Evolutionary conservation across 2,888 invertebrate genomes (phyloP).

Genomic region (Agrotis segetum): DNA sequence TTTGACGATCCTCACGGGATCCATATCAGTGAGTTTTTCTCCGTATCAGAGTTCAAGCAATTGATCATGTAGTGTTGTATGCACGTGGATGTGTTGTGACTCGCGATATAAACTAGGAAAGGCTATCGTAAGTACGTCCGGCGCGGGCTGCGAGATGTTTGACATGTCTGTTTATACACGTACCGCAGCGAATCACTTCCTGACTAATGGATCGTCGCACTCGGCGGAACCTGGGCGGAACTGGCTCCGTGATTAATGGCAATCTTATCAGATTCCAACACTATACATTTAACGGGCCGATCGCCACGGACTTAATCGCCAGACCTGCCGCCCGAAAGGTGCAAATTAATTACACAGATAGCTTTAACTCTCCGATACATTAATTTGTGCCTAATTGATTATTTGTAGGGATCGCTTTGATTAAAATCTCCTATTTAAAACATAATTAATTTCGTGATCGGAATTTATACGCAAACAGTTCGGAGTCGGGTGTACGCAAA

Average conservation of each 20-base stretch:
- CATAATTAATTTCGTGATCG: constrained; percentile 65
- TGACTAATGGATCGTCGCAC: constrained; percentile 76
- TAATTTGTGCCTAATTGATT: constrained; percentile 79
- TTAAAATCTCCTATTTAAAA: constrained; percentile 69
- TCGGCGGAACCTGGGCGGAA: constrained; percentile 68
- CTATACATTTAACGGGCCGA: constrained; percentile 79
- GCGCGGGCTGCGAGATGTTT: constrained; percentile 50
- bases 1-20: constrained; percentile 65
- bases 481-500: constrained; percentile 37
- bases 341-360: constrained; percentile 85
- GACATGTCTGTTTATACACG: constrained; percentile 59
- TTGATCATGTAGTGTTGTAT: constrained; percentile 61
- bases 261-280: constrained; percentile 84
- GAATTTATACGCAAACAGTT: constrained; percentile 54
- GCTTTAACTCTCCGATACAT: constrained; percentile 78
- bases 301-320: constrained; percentile 78
- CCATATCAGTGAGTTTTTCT: constrained; percentile 18
- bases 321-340: constrained; percentile 77
- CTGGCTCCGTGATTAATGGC: constrained; percentile 82
- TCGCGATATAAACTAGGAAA: constrained; percentile 27
- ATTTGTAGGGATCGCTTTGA: constrained; percentile 73
- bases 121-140: constrained; percentile 30
- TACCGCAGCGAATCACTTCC: constrained; percentile 64
- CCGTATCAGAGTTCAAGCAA: constrained; percentile 56
- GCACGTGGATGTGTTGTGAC: constrained; percentile 18